Evolutionary conservation across 53 echinoderm and acorn worm species (phyloP), one percentile per base, ranked within the genome.

Genomic region (Henricia sp.): DNA sequence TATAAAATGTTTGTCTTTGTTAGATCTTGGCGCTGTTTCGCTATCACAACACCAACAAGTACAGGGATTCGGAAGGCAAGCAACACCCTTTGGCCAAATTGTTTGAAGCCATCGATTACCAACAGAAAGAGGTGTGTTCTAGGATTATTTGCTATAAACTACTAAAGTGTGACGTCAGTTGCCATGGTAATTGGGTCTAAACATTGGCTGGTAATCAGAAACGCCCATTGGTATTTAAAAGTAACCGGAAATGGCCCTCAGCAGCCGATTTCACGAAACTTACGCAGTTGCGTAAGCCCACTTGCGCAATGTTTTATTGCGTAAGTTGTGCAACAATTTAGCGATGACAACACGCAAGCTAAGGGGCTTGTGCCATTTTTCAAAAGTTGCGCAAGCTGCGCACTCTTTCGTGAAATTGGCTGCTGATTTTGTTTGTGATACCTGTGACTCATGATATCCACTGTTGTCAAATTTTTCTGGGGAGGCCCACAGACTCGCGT

Each of bases 211-310:
- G 25, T 25, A 23, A 21, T 9, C 6, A 23, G 24, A 23, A 56
- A 56, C 10, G 57, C 17, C n/a, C n/a, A n/a, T n/a, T n/a, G 17
- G 57, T 3, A 14, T 50, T 82, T 85, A 85, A 50, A 68, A 85
- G 21, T 58, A 90, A 30, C 84, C 76, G 39, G 74, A 84, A 52
- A 84, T 75, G 40, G 75, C 69, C 19, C 67, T 89, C 32, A 58
- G 84, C 4, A 84, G 68, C 12, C 43, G 75, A 40, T 84, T 67
- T 55, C 84, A 89, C 56, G 46, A 74, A 16, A 84, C 68, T 2
- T n/a, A 1, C 60, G 74, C 39, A 69, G 69, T 13, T 16, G 24
- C 28, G 25, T 23, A 12, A 59, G 12, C 59, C 24, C 25, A 1
- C 29, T 59, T n/a, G n/a, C n/a, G n/a, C n/a, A n/a, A n/a, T n/a